phyloP scores from a whole-genome alignment of 2,888 invertebrate species.

The Hypomecis punctinalis region DNA sequence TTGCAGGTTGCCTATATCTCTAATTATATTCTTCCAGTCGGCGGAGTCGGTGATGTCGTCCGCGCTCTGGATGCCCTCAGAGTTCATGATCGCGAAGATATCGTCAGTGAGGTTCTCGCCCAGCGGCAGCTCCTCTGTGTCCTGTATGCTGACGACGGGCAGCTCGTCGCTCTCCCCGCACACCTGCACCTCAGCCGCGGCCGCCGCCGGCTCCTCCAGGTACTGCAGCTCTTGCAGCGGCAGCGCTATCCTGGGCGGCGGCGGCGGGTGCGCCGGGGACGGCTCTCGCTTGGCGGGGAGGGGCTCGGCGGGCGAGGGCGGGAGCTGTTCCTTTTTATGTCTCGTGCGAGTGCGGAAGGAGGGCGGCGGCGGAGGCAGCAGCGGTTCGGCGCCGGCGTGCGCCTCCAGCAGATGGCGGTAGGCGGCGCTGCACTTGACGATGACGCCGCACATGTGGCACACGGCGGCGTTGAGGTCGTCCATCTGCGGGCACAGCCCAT shows the following conservation, averaged over 20 bases:
- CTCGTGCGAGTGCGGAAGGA: conserved; percentile 62
- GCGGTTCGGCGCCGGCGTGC: conserved; percentile 74
- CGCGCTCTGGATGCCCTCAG: conserved; percentile 80
- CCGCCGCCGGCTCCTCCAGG: conserved; percentile 68
- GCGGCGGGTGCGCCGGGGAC: conserved; percentile 67
- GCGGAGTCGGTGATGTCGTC: conserved; percentile 79
- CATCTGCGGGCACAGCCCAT: conserved; percentile 91
- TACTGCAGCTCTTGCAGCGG: conserved; percentile 74
- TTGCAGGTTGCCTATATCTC: conserved; percentile 79
- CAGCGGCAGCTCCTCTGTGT: conserved; percentile 78
- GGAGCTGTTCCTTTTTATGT: conserved; percentile 76
- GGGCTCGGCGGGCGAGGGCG: conserved; percentile 67
- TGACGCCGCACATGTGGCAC: conserved; percentile 91
- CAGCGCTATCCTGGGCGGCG: conserved; percentile 73
- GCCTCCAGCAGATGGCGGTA: conserved; percentile 88
- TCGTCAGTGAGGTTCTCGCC: conserved; percentile 80
- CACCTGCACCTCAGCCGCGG: conserved; percentile 74
- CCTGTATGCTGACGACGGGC: conserved; percentile 82
- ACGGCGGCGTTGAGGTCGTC: conserved; percentile 91
- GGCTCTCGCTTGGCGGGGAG: conserved; percentile 71
- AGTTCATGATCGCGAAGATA: conserved; percentile 81
- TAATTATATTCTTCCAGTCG: conserved; percentile 82
- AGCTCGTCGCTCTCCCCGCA: conserved; percentile 78
- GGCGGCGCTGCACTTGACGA: conserved; percentile 91
- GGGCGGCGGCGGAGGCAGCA: conserved; percentile 78